Conservation (phyloP, 2,797 vertebrate species). For the Dermochelys coriacea region DNA sequence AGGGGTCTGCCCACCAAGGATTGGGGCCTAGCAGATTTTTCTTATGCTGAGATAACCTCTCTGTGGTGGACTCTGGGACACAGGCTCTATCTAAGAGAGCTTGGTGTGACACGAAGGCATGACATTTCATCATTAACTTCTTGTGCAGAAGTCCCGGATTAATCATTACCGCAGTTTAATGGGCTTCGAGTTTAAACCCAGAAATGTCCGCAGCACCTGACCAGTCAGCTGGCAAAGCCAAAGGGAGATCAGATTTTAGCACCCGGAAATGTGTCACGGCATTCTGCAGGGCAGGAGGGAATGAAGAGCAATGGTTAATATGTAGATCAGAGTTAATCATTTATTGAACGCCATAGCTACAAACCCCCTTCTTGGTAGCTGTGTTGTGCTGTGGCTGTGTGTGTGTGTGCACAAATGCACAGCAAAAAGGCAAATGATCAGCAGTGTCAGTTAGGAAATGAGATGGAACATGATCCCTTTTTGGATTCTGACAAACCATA, state of each 20-base stretch:
- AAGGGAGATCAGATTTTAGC: slow-evolving; percentile 59
- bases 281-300: neutral
- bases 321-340: slow-evolving; percentile 64
- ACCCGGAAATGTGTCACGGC: neutral
- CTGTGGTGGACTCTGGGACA: neutral
- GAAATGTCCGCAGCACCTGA: neutral
- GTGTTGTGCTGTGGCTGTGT: neutral
- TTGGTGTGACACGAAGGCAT: slow-evolving; percentile 1
- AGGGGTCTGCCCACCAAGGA: neutral
- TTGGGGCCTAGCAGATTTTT: fast-evolving
- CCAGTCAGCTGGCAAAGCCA: neutral
- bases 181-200: neutral
- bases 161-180: slow-evolving; percentile 55
- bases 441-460: neutral
- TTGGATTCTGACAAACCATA: slow-evolving; percentile 14
- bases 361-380: neutral
- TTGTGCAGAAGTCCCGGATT: slow-evolving; percentile 16
- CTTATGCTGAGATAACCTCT: neutral
- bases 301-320: slow-evolving; percentile 53
- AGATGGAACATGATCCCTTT: neutral
- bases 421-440: slow-evolving; percentile 48
- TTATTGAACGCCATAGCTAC: slow-evolving; percentile 63
- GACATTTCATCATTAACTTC: fast-evolving
- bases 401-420: neutral
- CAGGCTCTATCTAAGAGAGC: neutral